Conservation (phyloP, 2,888 invertebrate genomes). For the Terebella lapidaria region DNA sequence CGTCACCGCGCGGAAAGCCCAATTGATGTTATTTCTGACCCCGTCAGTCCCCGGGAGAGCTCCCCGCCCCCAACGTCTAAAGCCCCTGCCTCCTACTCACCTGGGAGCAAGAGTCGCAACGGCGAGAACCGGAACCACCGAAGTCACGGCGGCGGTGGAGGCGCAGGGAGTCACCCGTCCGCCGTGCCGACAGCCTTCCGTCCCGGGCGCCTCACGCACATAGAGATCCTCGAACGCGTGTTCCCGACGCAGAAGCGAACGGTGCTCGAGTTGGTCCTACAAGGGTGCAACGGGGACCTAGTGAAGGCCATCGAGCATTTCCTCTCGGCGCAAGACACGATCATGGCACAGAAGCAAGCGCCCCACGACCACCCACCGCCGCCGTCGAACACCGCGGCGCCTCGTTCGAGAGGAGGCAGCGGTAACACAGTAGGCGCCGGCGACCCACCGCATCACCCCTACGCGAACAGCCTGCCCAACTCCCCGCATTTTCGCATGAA, state of each 20-base stretch:
- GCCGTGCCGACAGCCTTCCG: conserved; percentile 40
- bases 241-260: conserved; percentile 83
- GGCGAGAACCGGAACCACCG: neutral
- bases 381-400: conserved; percentile 4
- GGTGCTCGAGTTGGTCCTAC: conserved; percentile 83
- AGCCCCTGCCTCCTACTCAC: neutral
- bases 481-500: neutral
- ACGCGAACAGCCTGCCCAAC: neutral
- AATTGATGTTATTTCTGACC: neutral
- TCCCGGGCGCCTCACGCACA: conserved; percentile 56
- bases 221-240: conserved; percentile 78
- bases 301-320: conserved; percentile 86
- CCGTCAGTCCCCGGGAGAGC: neutral
- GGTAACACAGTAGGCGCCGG: neutral
- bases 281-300: conserved; percentile 86
- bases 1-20: neutral
- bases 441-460: neutral
- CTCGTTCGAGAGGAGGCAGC: neutral
- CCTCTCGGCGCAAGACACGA: conserved; percentile 52
- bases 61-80: neutral
- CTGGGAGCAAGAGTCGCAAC: neutral
- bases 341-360: conserved; percentile 39
- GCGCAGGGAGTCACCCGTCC: neutral
- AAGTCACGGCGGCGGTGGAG: too few species aligned
- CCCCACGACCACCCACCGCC: conserved; percentile 21